Conservation (phyloP, 2,888 invertebrate genomes). For the Dromius quadrimaculatus region DNA sequence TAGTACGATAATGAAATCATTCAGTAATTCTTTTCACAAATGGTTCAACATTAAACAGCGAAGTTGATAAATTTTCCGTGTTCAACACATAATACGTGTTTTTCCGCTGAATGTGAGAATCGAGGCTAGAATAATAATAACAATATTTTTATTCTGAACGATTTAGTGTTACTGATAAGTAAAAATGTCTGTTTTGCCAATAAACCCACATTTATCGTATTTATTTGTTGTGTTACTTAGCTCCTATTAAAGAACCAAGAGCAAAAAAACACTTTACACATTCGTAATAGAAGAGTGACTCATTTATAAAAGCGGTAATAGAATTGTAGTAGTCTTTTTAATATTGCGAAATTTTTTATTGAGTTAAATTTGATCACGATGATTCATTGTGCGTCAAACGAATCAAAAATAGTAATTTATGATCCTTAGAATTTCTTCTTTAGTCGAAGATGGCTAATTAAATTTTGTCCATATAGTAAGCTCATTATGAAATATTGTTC, state of each 20-base stretch:
- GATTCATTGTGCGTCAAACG: slow-evolving; percentile 6
- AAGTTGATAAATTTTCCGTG: too few relatives aligned
- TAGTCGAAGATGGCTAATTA: too few relatives aligned
- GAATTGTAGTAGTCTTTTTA: slow-evolving; percentile 4
- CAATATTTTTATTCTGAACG: slow-evolving; percentile 5
- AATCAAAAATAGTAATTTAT: too few relatives aligned
- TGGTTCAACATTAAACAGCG: background rate
- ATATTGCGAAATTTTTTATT: slow-evolving; percentile 33
- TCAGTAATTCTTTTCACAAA: background rate
- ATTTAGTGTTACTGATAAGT: slow-evolving; percentile 13
- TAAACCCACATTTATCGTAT: slow-evolving; percentile 27
- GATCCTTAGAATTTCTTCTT: too few relatives aligned
- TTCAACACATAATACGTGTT: too few relatives aligned
- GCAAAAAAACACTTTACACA: background rate
- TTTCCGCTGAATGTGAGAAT: slow-evolving; percentile 12
- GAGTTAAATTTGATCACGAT: slow-evolving; percentile 16
- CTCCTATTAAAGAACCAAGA: slow-evolving; percentile 7
- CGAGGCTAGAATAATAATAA: slow-evolving; percentile 26
- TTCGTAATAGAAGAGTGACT: background rate
- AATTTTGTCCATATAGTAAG: too few relatives aligned
- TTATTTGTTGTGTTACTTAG: slow-evolving; percentile 17
- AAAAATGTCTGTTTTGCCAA: slow-evolving; percentile 22
- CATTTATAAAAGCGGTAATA: slow-evolving; percentile 5
- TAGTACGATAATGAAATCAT: background rate
- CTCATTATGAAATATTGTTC: too few relatives aligned